Evolutionary conservation across 1,140 invertebrate genomes (phyloP), one percentile per base, ranked within the genome.

Genomic region (Lepidurus couesii): DNA sequence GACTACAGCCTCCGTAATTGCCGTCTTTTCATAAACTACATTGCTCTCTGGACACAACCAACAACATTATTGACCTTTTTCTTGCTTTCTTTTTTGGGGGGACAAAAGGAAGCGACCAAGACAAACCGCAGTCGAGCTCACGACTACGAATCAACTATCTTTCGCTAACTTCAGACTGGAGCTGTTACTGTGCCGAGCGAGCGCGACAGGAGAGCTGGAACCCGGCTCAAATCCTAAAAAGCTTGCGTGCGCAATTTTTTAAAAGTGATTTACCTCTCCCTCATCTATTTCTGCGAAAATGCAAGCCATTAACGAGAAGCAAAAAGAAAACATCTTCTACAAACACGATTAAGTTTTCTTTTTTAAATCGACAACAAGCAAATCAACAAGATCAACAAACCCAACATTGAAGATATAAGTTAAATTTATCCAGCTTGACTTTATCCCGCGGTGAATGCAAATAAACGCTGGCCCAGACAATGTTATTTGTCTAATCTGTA

Each of bases 221-320:
- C 53, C 21, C 53, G n/a, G 53, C 53, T 21, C 13, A 16, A 21
- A n/a, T 7, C 53, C 53, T 65, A 7, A 9, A 65, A 65, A 21
- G 53, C 53, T 65, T 65, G 53, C 53, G 53, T 65, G 53, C 53
- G 53, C 53, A 65, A 65, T 65, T 65, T 65, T 65, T 21, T n/a
- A n/a, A 34, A 34, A 4, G 34, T 34, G 34, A n/a, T 65, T 65
- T 7, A 7, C 9, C 16, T 65, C 53, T 13, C 53, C n/a, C 16
- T 65, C 53, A 65, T 16, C n/a, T 65, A 21, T 21, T 65, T 13
- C 53, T n/a, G 53, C 53, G 53, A 65, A 21, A 65, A 13, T 65
- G 16, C 8, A 21, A 47, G 45, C 45, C 7, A 47, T 11, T 47
- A 47, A 47, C 10, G 16, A 47, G 16, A 47, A 9, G 21, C 16